Evolutionary conservation across 2,113 vertebrate species (phyloP), one percentile per base, ranked within the genome.

Genomic region (Eupsittula cactorum): DNA sequence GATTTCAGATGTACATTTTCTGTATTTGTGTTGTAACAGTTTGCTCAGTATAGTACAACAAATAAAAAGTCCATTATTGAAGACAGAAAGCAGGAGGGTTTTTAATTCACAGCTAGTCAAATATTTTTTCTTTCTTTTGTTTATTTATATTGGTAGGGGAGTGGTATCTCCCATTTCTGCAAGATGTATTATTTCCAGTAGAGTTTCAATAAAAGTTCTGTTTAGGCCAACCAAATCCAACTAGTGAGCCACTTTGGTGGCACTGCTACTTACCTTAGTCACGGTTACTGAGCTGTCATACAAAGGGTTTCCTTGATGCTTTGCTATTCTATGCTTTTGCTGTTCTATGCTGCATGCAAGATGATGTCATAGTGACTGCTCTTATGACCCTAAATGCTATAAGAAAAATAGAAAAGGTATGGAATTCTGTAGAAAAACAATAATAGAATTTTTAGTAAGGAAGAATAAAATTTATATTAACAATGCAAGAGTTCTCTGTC

Each of bases 11-110:
- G 24, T 46, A 16, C 2, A 6, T 91, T 93, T 93, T 74, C 27
- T 68, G 13, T 60, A n/a, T 68, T 71, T 71, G 20, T 69, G 16
- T 83, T 80, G 59, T 35, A 81, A 29, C 27, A 37, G 9, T 63
- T 91, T 68, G 12, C 16, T 86, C 37, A 8, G 21, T 69, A 31
- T 50, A 28, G 13, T 47, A 53, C 46, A 92, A 74, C 2, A 88
- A 81, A 44, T 47, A 46, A 63, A 74, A 86, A 49, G 17, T 57
- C 63, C 16, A 20, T 80, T 88, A 42, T 7, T 70, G 47, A 70
- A 80, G 69, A 39, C 0, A 64, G 37, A 73, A 87, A 37, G 23
- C 27, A 39, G 13, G 37, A 63, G 4, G 1, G 0, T 11, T 46
- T 81, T 92, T 65, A 24, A 92, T 52, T 35, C 28, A 10, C 17